Evolutionary conservation across 2,888 invertebrate species (phyloP).

Genomic region (Caenorhabditis uteleia): DNA sequence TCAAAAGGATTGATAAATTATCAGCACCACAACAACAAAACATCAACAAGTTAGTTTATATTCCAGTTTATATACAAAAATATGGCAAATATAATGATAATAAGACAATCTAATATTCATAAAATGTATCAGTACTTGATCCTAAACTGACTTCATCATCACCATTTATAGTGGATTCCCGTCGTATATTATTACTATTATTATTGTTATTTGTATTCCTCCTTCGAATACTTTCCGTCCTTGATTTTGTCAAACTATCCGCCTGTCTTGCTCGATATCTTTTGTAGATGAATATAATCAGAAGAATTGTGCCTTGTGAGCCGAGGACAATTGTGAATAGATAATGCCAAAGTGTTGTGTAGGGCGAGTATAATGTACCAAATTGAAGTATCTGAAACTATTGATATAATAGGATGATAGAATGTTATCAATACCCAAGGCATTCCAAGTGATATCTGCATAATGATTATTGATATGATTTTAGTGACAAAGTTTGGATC

Average conservation of each 20-base stretch:
- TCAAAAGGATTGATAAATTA: too few species aligned
- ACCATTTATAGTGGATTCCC: neutral
- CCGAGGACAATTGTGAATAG: conserved; percentile 57
- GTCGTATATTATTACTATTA: too few species aligned
- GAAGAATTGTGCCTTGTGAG: conserved; percentile 51
- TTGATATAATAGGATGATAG: neutral
- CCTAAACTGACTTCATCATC: conserved; percentile 12
- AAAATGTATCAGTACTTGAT: conserved; percentile 20
- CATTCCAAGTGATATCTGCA: conserved; percentile 56
- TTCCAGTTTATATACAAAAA: conserved; percentile 12
- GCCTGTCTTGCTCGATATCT: conserved; percentile 13
- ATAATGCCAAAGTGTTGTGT: conserved; percentile 56
- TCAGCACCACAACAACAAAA: conserved; percentile 1
- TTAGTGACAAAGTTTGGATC: conserved; percentile 34
- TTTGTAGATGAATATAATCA: conserved; percentile 46
- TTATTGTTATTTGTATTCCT: neutral
- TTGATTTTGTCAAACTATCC: conserved; percentile 18
- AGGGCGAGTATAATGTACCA: conserved; percentile 52
- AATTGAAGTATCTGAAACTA: conserved; percentile 51
- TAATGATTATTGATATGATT: conserved; percentile 45
- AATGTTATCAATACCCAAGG: conserved; percentile 42
- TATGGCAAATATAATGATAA: neutral
- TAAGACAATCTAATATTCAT: conserved; percentile 6
- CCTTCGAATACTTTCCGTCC: conserved; percentile 1
- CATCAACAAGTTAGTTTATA: conserved; percentile 5